Evolutionary conservation across 2,888 invertebrate species (phyloP), one percentile per base, ranked within the genome.

Genomic region (Cosmopolites sordidus): DNA sequence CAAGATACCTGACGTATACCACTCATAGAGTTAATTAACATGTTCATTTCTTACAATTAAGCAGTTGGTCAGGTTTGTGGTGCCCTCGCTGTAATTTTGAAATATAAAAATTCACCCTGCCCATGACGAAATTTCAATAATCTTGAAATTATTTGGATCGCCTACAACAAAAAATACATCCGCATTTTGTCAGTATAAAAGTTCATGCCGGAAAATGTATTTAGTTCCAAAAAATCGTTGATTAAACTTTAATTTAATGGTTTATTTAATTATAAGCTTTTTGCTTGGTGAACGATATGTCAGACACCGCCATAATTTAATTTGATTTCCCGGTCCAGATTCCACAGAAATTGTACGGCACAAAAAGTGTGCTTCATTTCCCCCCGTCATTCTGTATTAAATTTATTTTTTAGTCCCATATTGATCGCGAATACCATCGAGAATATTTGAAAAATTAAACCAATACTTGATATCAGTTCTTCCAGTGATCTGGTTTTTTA

Each of bases 211-310:
- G 37, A 43, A 51, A 46, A 54, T 47, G 39, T 14, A 27, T 51
- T 54, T 43, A 41, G 54, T 54, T 54, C 54, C 54, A 38, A 51
- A 51, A 47, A 55, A 55, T 55, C 43, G 33, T 43, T 55, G 48
- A 55, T 55, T 43, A 51, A 55, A 51, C 52, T 53, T 56, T 56
- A 56, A 56, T 56, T 56, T 56, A 56, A 56, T 56, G 56, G 47
- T 33, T 39, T 56, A 56, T 53, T 55, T 52, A 56, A 56, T 56
- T 56, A 52, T 30, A 39, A 29, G 33, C n/a, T 49, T 41, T 53
- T 53, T 56, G 14, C 39, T 9, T 11, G 27, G 15, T 38, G 41
- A 39, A 30, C 48, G 45, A 47, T 47, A 54, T 47, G 42, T 50
- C 49, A 15, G 22, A 12, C 22, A 18, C 30, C 37, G 27, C 44